Conservation (phyloP, 2,888 invertebrate species). For the Caenorhabditis japonica region DNA sequence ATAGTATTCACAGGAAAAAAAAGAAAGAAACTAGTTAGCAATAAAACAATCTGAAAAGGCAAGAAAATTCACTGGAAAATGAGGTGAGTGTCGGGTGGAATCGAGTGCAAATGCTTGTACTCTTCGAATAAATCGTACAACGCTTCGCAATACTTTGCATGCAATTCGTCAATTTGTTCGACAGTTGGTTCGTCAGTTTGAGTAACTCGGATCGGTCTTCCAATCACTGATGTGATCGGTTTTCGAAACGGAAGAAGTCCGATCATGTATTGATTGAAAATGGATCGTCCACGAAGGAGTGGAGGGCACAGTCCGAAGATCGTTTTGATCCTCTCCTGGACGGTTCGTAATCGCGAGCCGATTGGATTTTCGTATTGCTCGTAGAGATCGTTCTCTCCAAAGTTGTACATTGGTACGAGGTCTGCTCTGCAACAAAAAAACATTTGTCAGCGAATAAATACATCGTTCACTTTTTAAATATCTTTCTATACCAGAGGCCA, state of each 20-base stretch:
- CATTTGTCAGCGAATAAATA: too few relatives aligned
- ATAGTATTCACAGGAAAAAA: constrained; percentile 32
- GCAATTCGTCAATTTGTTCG: constrained; percentile 84
- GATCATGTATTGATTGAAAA: constrained; percentile 88
- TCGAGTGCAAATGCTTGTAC: constrained; percentile 81
- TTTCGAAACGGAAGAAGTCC: constrained; percentile 84
- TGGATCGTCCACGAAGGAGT: constrained; percentile 82
- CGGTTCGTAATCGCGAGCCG: constrained; percentile 61
- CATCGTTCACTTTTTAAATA: too few relatives aligned
- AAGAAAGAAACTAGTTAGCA: constrained; percentile 11
- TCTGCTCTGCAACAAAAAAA: constrained; percentile 72
- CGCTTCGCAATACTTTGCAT: constrained; percentile 84
- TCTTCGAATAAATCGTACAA: constrained; percentile 87
- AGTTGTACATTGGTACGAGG: constrained; percentile 78
- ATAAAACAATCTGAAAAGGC: constrained; percentile 39
- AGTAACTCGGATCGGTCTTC: constrained; percentile 81
- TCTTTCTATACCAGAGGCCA: too few relatives aligned
- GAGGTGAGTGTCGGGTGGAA: constrained; percentile 58
- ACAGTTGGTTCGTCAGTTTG: constrained; percentile 84
- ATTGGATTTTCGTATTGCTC: constrained; percentile 72
- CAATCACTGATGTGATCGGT: constrained; percentile 85
- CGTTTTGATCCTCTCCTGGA: constrained; percentile 69
- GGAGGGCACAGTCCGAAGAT: constrained; percentile 78
- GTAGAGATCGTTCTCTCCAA: constrained; percentile 79
- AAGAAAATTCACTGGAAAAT: constrained; percentile 48